These are phyloP conservation scores for Pedetes capensis DNA, from an alignment of 2,113 vertebrate species.

Conservation along the genomic window DNA sequence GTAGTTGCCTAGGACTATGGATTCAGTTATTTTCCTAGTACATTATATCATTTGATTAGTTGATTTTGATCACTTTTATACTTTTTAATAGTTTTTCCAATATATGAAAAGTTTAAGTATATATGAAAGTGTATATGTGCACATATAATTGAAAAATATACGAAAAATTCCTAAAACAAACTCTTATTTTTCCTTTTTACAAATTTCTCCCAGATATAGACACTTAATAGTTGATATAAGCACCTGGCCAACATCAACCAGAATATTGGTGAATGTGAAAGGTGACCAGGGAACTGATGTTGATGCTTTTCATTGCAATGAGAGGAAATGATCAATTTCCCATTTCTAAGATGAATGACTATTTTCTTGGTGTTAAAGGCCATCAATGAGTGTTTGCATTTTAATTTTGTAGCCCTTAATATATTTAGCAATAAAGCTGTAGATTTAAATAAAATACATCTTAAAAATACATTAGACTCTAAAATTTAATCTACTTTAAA, in stretches of 20 bases:
- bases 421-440: constrained; percentile 41
- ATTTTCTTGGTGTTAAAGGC: constrained; percentile 53
- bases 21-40: neutral
- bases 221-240: constrained; percentile 23
- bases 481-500: constrained; percentile 62
- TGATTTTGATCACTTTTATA: neutral
- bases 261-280: neutral
- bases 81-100: neutral
- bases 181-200: neutral
- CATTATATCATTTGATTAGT: neutral
- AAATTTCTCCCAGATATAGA: neutral
- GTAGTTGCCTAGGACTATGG: neutral
- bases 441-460: constrained; percentile 58
- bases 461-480: constrained; percentile 47
- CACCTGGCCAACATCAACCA: neutral
- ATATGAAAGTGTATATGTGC: neutral
- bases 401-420: constrained; percentile 53
- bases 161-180: neutral
- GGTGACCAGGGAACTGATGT: neutral
- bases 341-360: constrained; percentile 57
- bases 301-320: constrained; percentile 24
- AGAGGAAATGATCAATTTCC: constrained; percentile 43
- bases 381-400: constrained; percentile 45
- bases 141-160: neutral
- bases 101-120: neutral